Base-by-base conservation (phyloP, 1,140 invertebrate genomes). In the Mactra quadrangularis region DNA sequence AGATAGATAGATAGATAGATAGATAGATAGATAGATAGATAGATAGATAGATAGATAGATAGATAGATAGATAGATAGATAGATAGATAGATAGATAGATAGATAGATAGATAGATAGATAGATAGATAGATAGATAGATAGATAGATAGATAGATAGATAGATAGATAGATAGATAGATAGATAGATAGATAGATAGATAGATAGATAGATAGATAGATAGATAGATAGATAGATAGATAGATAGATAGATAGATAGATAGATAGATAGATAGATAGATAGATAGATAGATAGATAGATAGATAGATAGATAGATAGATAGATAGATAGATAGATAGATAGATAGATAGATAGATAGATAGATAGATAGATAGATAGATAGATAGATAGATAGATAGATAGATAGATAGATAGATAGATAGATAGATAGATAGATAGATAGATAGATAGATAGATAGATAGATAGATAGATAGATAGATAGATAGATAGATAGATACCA, bases 151-250 rank as follows among this genome's bases (percentile, higher is more conserved):
- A 47, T 47, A 47, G 45, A 47, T 47, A 47, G 45, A 47, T 47
- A 47, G 45, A 47, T 47, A 47, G 45, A 47, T 47, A 47, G n/a
- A n/a, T n/a, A n/a, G n/a, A n/a, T n/a, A n/a, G n/a, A n/a, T n/a
- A n/a, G n/a, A 47, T 47, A 47, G 45, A 47, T 47, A 47, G 45
- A 47, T 47, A 47, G 45, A 47, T 47, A 47, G 45, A 47, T 47
- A 47, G 45, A 47, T 47, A 47, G 45, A 47, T 47, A 47, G 45
- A 47, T 47, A 47, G 45, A n/a, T n/a, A n/a, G n/a, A n/a, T n/a
- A n/a, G n/a, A n/a, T n/a, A n/a, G n/a, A n/a, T 47, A 47, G 45
- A 47, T 47, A 47, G 45, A 47, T 47, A 47, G 45, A 47, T 47
- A 47, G 45, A 47, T 47, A 47, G 45, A 47, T 47, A 47, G 45